Evolutionary conservation across 2,888 invertebrate genomes (phyloP).

Genomic region (Tuta absoluta): DNA sequence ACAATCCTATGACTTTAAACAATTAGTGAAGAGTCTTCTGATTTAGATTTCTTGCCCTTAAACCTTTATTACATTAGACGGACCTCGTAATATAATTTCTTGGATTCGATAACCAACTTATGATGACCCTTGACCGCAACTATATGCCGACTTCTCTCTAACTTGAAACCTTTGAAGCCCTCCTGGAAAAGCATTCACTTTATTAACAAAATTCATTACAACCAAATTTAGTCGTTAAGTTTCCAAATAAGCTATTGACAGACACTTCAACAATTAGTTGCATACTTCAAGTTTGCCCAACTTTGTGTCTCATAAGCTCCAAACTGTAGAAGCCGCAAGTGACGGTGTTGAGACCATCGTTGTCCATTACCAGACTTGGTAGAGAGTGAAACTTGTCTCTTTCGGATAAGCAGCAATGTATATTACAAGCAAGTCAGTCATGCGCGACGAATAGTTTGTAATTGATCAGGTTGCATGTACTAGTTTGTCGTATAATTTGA

Average conservation of each 20-base stretch:
- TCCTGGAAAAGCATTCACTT: background rate
- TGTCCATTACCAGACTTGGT: background rate
- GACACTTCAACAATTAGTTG: constrained; percentile 8
- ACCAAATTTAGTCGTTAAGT: constrained; percentile 4
- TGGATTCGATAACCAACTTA: background rate
- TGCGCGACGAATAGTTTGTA: background rate
- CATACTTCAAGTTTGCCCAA: constrained; percentile 2
- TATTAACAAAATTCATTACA: constrained; percentile 3
- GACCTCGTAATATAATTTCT: no score
- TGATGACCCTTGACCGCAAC: background rate
- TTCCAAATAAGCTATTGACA: constrained; percentile 7
- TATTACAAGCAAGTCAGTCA: background rate
- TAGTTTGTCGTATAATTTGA: constrained; percentile 4
- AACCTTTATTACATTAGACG: no score
- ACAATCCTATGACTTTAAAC: no score
- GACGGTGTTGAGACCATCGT: background rate
- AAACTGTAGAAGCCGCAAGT: background rate
- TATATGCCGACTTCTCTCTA: background rate
- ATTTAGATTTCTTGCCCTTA: no score
- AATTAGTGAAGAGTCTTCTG: no score
- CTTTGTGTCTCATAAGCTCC: background rate
- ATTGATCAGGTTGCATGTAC: background rate
- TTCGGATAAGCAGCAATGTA: background rate
- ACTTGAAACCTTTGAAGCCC: background rate
- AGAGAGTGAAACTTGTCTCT: background rate